Evolutionary conservation across 2,113 vertebrate species (phyloP).

Genomic region (Empidonax alnorum): DNA sequence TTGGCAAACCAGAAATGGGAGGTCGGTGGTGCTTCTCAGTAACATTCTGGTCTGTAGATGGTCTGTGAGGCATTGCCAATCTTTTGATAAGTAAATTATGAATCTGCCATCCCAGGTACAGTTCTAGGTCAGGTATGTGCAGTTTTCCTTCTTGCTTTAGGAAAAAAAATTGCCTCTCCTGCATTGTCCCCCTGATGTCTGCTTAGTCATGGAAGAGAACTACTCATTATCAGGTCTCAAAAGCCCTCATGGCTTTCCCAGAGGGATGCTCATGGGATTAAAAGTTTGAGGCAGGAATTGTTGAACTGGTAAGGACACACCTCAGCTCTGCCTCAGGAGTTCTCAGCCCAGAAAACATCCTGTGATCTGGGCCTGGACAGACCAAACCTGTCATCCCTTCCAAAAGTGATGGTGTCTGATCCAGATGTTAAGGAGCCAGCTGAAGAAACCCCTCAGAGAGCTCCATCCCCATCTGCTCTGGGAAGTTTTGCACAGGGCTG

Average conservation of each 20-base stretch:
- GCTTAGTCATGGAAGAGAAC: background rate
- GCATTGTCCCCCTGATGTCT: background rate
- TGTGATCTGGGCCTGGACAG: background rate
- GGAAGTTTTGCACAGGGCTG: background rate
- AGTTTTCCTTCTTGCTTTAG: background rate
- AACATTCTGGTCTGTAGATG: background rate
- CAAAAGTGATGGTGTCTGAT: background rate
- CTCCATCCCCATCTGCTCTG: background rate
- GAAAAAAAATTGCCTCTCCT: background rate
- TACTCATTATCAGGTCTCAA: background rate
- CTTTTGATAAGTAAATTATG: background rate
- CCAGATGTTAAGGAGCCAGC: accelerated
- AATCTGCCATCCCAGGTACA: background rate
- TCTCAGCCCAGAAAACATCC: background rate
- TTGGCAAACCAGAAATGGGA: background rate
- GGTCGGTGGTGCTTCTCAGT: background rate
- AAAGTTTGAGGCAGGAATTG: background rate
- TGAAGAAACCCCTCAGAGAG: background rate
- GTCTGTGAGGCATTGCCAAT: background rate
- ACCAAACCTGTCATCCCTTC: background rate
- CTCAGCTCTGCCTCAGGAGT: background rate
- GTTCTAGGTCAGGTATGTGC: background rate
- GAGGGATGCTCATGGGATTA: background rate
- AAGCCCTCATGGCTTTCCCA: background rate
- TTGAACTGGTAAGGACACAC: background rate